Evolutionary conservation across 92 coral and sea anemone genomes (phyloP), one percentile per base, ranked within the genome.

Genomic region (Epizoanthus scotinus): DNA sequence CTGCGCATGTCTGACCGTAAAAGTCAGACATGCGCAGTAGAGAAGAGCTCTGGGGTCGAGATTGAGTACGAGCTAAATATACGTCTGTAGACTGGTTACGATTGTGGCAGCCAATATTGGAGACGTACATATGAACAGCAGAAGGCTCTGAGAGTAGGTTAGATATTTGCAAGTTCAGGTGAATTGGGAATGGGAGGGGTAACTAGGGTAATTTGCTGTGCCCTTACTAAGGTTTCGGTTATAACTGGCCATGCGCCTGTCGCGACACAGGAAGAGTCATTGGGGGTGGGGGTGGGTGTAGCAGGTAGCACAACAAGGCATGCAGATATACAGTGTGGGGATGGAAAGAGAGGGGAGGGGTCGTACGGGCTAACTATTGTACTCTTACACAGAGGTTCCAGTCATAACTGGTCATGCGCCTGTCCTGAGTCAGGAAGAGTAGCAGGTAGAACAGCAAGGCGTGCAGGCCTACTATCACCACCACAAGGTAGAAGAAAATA

Each of bases 161-260:
- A n/a, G n/a, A n/a, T n/a, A n/a, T n/a, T n/a, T n/a, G n/a, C n/a
- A n/a, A n/a, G n/a, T n/a, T n/a, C n/a, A n/a, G n/a, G n/a, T n/a
- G n/a, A n/a, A n/a, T n/a, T n/a, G n/a, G n/a, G n/a, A n/a, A n/a
- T n/a, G n/a, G n/a, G n/a, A n/a, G n/a, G n/a, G n/a, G n/a, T n/a
- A n/a, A n/a, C n/a, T n/a, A n/a, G n/a, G n/a, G n/a, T n/a, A n/a
- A n/a, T n/a, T n/a, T n/a, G n/a, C n/a, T n/a, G n/a, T n/a, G n/a
- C n/a, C n/a, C n/a, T n/a, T n/a, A n/a, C n/a, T n/a, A n/a, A 88
- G 91, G 72, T 82, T 75, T 88, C 91, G 84, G 68, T 88, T 88
- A 57, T 88, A 88, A 40, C 71, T 77, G 10, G 73, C 77, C 67
- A 70, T 47, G 72, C 91, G 77, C 68, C 36, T 73, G 72, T 88